Evolutionary conservation across 1,140 invertebrate genomes (phyloP).

Genomic region (Tribolium madens): DNA sequence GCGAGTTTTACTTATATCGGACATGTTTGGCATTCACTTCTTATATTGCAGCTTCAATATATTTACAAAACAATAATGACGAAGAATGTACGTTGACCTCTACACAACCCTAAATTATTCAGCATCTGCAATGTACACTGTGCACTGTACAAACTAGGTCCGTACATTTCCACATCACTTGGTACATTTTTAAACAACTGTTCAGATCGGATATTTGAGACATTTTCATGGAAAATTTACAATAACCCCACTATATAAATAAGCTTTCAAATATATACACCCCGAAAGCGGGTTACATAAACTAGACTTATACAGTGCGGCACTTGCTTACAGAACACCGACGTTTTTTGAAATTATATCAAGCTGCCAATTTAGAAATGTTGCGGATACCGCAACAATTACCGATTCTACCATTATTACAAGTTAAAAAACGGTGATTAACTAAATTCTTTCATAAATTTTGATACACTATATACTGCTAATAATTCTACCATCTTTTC

Average conservation of each 20-base stretch:
- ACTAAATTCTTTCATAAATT: no score
- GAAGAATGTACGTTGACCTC: constrained; percentile 33
- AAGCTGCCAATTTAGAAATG: constrained; percentile 1
- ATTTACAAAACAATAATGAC: constrained; percentile 34
- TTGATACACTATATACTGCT: constrained; percentile 43
- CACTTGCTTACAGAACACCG: no score
- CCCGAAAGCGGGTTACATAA: constrained; percentile 2
- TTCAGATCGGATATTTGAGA: constrained; percentile 33
- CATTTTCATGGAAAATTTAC: constrained; percentile 36
- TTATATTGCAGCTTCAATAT: constrained; percentile 59
- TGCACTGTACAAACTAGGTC: constrained; percentile 37
- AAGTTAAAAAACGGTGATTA: no score
- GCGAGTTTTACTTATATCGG: constrained; percentile 62
- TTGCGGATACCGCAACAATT: no score
- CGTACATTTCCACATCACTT: constrained; percentile 38
- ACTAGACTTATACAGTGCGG: constrained; percentile 35
- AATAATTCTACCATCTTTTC: not conserved
- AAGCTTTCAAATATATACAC: constrained; percentile 35
- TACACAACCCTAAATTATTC: constrained; percentile 35
- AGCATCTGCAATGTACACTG: constrained; percentile 34
- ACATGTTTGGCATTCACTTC: constrained; percentile 62
- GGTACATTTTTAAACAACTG: constrained; percentile 29
- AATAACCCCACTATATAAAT: constrained; percentile 35
- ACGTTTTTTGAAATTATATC: not conserved
- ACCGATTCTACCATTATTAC: no score